Evolutionary conservation across 2,113 vertebrate species (phyloP).

Genomic region (Prochilodus magdalenae): DNA sequence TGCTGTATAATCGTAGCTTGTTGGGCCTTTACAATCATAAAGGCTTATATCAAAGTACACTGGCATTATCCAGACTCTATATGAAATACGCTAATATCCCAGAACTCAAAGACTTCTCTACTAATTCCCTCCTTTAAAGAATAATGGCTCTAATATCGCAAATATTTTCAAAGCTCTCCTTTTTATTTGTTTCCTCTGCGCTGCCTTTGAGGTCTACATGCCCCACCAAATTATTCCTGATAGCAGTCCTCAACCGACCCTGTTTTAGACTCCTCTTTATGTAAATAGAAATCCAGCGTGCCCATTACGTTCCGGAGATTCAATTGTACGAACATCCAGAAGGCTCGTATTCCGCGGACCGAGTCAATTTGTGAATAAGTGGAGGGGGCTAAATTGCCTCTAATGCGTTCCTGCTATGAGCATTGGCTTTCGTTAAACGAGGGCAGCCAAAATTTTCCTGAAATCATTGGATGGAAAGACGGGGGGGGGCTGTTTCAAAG

Average conservation of each 20-base stretch:
- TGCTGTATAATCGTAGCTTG: too few relatives aligned
- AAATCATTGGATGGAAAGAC: background rate
- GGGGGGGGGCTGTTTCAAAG: background rate
- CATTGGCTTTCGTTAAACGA: constrained; percentile 5
- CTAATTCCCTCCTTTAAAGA: constrained; percentile 15
- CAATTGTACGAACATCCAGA: constrained; percentile 29
- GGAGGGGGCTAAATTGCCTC: constrained; percentile 33
- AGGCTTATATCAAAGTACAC: background rate
- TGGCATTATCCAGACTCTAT: background rate
- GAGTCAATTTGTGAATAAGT: constrained; percentile 29
- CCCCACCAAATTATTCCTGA: background rate
- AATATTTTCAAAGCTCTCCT: background rate
- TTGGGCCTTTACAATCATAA: too few relatives aligned
- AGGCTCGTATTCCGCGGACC: constrained; percentile 9
- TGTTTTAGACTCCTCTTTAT: constrained; percentile 1
- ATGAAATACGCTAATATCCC: background rate
- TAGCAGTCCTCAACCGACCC: background rate
- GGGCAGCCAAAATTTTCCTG: background rate
- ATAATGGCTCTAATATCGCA: background rate
- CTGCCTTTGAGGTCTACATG: background rate
- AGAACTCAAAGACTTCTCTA: background rate
- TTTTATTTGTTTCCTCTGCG: constrained; percentile 10
- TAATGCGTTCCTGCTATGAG: constrained; percentile 18
- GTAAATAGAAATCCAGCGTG: constrained; percentile 12
- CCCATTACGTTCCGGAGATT: constrained; percentile 31